phyloP scores from a whole-genome alignment of 2,113 vertebrate genomes.

The Lepidothrix coronata region DNA sequence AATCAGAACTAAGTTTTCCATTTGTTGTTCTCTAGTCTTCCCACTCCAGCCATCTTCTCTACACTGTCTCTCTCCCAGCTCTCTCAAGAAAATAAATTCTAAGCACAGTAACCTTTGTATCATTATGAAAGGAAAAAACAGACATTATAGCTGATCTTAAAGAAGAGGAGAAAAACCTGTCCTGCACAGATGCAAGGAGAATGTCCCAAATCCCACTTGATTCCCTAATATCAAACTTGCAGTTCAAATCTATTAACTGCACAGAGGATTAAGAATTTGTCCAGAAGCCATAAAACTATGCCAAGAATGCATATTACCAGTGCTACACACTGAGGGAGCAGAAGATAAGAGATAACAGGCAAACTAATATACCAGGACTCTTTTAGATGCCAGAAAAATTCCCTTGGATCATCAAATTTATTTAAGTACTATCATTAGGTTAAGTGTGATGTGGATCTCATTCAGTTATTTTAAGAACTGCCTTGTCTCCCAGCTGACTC shows the following conservation, averaged over 20 bases:
- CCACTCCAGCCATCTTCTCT: neutral
- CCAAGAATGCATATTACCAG: neutral
- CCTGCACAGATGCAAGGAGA: neutral
- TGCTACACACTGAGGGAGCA: neutral
- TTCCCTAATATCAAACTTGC: neutral
- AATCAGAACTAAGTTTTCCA: neutral
- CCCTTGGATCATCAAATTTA: conserved; percentile 4
- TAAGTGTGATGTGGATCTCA: neutral
- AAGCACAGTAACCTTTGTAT: neutral
- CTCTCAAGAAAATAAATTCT: neutral
- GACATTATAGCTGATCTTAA: neutral
- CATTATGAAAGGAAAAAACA: neutral
- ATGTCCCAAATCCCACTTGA: neutral
- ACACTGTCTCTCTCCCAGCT: neutral
- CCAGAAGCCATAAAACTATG: conserved; percentile 38
- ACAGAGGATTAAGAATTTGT: neutral
- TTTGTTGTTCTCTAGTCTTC: neutral
- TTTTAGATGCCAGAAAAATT: conserved; percentile 13
- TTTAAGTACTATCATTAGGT: conserved; percentile 4
- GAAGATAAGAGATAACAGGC: conserved; percentile 26
- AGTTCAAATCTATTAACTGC: neutral
- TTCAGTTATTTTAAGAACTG: conserved; percentile 23
- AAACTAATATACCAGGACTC: neutral
- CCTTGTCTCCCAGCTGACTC: neutral
- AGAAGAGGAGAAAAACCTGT: neutral